Conservation (phyloP, 2,888 invertebrate species). For the Hypena proboscidalis region DNA sequence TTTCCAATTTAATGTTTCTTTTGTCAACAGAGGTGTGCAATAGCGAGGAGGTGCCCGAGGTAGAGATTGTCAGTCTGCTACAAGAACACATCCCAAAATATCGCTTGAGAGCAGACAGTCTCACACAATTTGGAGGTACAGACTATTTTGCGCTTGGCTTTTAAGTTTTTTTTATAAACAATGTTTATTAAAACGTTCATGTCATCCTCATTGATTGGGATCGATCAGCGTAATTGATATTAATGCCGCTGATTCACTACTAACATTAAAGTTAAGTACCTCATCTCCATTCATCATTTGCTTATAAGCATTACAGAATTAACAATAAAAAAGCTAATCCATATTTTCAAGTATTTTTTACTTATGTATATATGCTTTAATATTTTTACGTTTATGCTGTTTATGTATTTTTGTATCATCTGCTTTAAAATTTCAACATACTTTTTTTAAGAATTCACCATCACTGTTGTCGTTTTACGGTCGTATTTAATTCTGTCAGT, state of each 20-base stretch:
- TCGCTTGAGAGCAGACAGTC: slow-evolving; percentile 95
- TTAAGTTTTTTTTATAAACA: slow-evolving; percentile 11
- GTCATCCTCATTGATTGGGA: background rate
- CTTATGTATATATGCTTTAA: too few relatives aligned
- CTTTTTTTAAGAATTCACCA: too few relatives aligned
- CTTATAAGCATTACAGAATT: too few relatives aligned
- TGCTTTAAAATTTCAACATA: too few relatives aligned
- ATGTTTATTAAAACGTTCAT: background rate
- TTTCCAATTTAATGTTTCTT: slow-evolving; percentile 46
- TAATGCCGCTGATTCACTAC: too few relatives aligned
- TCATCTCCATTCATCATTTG: too few relatives aligned
- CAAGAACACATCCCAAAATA: slow-evolving; percentile 98
- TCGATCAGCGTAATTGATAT: too few relatives aligned
- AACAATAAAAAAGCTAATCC: too few relatives aligned
- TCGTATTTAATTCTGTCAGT: slow-evolving; percentile 2
- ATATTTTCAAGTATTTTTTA: too few relatives aligned
- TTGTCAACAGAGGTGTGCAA: slow-evolving; percentile 94
- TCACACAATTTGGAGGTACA: slow-evolving; percentile 95
- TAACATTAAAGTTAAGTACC: too few relatives aligned
- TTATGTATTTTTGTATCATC: too few relatives aligned
- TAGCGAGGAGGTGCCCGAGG: slow-evolving; percentile 96
- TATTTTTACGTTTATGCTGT: background rate
- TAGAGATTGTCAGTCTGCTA: slow-evolving; percentile 97
- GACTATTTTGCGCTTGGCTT: slow-evolving; percentile 50
- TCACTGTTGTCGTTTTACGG: background rate